Evolutionary conservation across 2,113 vertebrate species (phyloP), one percentile per base, ranked within the genome.

Genomic region (Corythaixoides concolor): DNA sequence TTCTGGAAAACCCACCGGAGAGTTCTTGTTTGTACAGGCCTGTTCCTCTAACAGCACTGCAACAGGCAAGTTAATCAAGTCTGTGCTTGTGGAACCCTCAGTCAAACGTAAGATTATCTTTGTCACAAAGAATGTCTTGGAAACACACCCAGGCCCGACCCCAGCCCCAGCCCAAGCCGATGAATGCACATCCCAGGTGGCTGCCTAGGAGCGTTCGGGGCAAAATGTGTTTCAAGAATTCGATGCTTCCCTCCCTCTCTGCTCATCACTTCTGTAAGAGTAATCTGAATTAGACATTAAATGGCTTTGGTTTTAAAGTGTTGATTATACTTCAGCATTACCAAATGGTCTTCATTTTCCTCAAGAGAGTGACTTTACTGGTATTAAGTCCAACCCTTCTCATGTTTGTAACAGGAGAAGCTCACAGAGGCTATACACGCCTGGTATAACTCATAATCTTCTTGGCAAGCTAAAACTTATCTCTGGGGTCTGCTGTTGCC

Each of bases 101-200:
- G 62, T 72, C 49, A 66, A 55, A 68, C 11, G 20, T 2, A 30
- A 55, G 37, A 88, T 96, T 69, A 47, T 49, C 90, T 90, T 69
- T 67, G 67, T 83, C 74, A 62, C 75, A 80, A 94, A 85, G 85
- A 90, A 90, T 80, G 92, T 39, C n/a, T 52, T 80, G 67, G 74
- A 66, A 76, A 52, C 88, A 79, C 89, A 83, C n/a, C 70, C 93
- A 68, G 43, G 30, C 56, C 39, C 1, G 21, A 67, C 45, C 41
- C 86, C 72, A 60, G 50, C 63, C 39, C 33, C 15, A 49, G 43
- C 62, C 75, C 55, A 2, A 15, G 77, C 37, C n/a, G 55, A 50
- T 89, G 86, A 62, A 63, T 28, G 11, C n/a, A 62, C 32, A 19
- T 67, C 86, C 86, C 91, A 60, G 11, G 24, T 26, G 69, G 69